phyloP scores from a whole-genome alignment of 1,140 invertebrate genomes.

The Caenorhabditis tropicalis region DNA sequence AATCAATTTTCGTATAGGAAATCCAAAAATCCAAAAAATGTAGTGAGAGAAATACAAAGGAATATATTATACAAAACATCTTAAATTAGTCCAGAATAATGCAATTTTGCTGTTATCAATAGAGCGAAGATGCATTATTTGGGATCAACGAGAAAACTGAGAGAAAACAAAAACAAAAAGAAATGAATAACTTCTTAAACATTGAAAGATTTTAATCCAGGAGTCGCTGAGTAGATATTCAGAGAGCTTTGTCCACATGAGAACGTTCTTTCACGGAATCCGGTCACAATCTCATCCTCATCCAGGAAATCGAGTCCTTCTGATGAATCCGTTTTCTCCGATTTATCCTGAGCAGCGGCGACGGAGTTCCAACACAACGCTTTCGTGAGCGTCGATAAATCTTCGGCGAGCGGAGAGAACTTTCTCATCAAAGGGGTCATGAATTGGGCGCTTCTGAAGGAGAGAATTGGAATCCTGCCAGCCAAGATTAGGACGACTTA shows the following conservation, averaged over 20 bases:
- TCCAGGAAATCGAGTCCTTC: slow-evolving; percentile 48
- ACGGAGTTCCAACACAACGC: neutral
- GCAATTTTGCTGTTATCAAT: too few species aligned
- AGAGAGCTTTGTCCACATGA: slow-evolving; percentile 22
- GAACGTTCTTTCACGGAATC: slow-evolving; percentile 8
- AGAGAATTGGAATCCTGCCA: too few species aligned
- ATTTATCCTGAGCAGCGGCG: neutral
- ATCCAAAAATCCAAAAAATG: too few species aligned
- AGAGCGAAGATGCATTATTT: neutral
- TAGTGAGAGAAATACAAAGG: too few species aligned
- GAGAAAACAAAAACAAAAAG: neutral
- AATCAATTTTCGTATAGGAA: too few species aligned
- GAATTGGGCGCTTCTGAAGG: slow-evolving; percentile 5
- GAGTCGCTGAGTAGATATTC: slow-evolving; percentile 10
- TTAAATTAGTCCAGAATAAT: too few species aligned
- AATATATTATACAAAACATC: neutral
- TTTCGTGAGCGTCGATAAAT: neutral
- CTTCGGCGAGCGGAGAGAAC: slow-evolving; percentile 51
- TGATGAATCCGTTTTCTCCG: neutral
- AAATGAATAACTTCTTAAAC: neutral
- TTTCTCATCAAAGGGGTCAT: slow-evolving; percentile 47
- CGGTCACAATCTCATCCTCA: slow-evolving; percentile 40
- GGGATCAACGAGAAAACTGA: too few species aligned
- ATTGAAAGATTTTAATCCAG: slow-evolving; percentile 13
- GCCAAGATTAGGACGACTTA: too few species aligned